These are phyloP conservation scores for Tricholauxania praeusta DNA, from an alignment of 2,888 invertebrate genomes.

Conservation along the genomic window DNA sequence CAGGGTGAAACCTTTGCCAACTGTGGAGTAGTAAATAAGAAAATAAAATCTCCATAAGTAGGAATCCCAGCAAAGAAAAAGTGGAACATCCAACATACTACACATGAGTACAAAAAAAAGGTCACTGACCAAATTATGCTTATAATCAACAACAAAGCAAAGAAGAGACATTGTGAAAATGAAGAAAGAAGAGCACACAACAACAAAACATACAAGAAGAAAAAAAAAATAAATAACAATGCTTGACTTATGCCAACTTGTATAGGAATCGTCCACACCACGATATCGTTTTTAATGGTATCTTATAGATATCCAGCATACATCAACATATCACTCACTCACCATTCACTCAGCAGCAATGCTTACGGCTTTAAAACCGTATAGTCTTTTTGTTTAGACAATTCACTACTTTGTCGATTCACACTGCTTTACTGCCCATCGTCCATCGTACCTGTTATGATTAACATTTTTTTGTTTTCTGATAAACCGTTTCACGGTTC, in stretches of 20 bases:
- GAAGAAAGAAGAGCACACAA: conserved; percentile 19
- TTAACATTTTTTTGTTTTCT: conserved; percentile 29
- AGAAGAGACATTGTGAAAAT: conserved; percentile 28
- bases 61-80: conserved; percentile 39
- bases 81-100: conserved; percentile 50
- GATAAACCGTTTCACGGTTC: conserved; percentile 27
- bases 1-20: too few species aligned
- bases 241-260: conserved; percentile 26
- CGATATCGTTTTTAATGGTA: background rate
- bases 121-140: conserved; percentile 67
- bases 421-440: background rate
- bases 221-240: conserved; percentile 5
- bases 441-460: conserved; percentile 34
- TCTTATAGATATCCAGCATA: conserved; percentile 13
- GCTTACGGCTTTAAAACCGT: background rate
- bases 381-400: conserved; percentile 13
- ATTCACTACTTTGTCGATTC: conserved; percentile 17
- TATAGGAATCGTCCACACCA: conserved; percentile 22
- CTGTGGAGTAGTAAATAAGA: too few species aligned
- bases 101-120: conserved; percentile 53
- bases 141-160: conserved; percentile 8
- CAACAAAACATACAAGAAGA: conserved; percentile 12
- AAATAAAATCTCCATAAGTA: background rate
- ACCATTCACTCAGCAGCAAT: conserved; percentile 2
- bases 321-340: conserved; percentile 27